These are phyloP conservation scores for Megastigmus dorsalis DNA, from an alignment of 2,888 invertebrate genomes.

Conservation along the genomic window DNA sequence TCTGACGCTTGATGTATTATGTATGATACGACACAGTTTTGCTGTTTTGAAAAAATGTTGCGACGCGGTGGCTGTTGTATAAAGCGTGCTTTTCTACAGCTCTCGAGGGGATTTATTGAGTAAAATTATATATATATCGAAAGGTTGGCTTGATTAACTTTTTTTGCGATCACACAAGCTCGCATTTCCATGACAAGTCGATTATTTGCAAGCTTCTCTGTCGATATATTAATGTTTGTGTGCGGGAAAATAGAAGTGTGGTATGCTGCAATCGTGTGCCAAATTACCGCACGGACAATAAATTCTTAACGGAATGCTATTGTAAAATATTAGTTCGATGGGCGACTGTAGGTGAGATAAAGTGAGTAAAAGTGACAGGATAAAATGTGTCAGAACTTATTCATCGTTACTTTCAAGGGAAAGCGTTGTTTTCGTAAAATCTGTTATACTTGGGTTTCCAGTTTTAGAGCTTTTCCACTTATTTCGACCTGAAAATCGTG, in stretches of 20 bases:
- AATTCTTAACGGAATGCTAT: too few relatives aligned
- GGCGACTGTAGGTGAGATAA: too few relatives aligned
- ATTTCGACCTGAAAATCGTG: background rate
- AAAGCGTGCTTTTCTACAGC: too few relatives aligned
- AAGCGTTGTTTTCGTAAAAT: background rate
- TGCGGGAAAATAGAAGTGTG: background rate
- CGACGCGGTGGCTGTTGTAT: too few relatives aligned
- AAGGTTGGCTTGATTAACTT: background rate
- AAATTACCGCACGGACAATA: background rate
- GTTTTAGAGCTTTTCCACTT: background rate
- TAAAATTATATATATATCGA: background rate
- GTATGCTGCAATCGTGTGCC: background rate
- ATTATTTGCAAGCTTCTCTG: background rate
- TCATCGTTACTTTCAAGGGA: background rate
- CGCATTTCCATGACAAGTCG: background rate
- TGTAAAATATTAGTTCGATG: too few relatives aligned
- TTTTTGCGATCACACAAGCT: background rate
- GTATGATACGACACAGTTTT: slow-evolving; percentile 6
- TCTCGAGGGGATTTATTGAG: too few relatives aligned
- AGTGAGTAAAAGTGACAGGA: background rate
- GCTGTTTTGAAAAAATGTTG: background rate
- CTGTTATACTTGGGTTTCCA: background rate
- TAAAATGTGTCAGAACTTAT: background rate
- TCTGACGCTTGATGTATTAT: slow-evolving; percentile 34
- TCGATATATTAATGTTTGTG: background rate